Evolutionary conservation across 2,888 invertebrate genomes (phyloP).

Genomic region (Tiliacea citrago): DNA sequence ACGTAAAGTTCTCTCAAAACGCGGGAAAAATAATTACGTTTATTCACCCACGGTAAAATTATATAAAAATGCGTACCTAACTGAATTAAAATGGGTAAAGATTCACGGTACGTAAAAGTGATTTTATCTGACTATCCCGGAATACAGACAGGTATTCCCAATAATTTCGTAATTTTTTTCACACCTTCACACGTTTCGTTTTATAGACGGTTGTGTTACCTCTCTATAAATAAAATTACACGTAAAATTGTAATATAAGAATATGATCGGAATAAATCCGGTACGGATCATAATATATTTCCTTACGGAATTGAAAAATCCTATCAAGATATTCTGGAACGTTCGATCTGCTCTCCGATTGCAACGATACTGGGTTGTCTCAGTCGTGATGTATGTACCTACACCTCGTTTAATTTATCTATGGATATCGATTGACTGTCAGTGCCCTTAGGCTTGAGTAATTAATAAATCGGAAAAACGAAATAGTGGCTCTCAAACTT

Average conservation of each 20-base stretch:
- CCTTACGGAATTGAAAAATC: not conserved
- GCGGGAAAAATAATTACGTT: not conserved
- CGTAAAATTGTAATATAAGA: not conserved
- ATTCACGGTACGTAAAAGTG: constrained; percentile 9
- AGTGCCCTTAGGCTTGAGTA: not conserved
- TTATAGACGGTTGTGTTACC: not conserved
- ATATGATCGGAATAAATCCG: not conserved
- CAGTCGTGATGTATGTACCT: not conserved
- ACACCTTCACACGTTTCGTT: not conserved
- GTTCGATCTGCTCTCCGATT: constrained; percentile 3
- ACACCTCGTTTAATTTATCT: not conserved
- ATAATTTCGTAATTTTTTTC: constrained; percentile 15
- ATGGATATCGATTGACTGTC: not conserved
- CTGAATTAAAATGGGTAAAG: constrained; percentile 10
- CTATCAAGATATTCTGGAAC: not conserved
- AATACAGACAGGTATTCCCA: constrained; percentile 1
- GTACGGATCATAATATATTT: not conserved
- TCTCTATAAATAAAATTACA: not conserved
- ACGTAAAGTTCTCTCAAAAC: not conserved
- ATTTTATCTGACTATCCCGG: constrained; percentile 6
- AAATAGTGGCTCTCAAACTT: too few species aligned
- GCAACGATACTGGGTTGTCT: constrained; percentile 10
- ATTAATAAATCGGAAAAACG: not conserved
- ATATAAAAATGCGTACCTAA: not conserved
- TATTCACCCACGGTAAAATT: not conserved